Evolutionary conservation across 2,888 invertebrate species (phyloP), one percentile per base, ranked within the genome.

Genomic region (Coelogynopora nodosa): DNA sequence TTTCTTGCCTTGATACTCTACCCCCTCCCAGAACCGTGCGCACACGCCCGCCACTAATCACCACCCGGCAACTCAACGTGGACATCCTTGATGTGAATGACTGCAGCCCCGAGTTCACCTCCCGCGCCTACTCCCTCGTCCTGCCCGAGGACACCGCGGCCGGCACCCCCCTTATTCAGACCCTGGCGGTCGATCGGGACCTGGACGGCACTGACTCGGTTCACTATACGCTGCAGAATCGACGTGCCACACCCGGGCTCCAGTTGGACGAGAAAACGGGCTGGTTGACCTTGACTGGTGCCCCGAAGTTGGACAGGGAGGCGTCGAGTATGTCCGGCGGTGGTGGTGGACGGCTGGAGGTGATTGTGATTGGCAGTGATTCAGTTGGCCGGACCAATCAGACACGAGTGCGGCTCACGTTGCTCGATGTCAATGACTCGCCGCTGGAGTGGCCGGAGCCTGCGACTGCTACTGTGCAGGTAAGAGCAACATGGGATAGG

Each of bases 341-440:
- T 2, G 74, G 74, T n/a, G 74, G 23, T 5, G 23, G 23, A 23
- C 5, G 27, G 23, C 2, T 74, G 5, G 74, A 74, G 74, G 23
- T 74, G 74, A 74, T 23, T 74, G 74, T 74, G 5, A 23, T 74
- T 13, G 74, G 10, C 2, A 10, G 74, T n/a, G 74, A 74, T 26
- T 5, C 74, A 5, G 27, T 10, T 26, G 74, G 74, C 2, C 5
- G 23, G 18, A 74, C 74, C 5, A 74, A 74, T 74, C 74, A 74
- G 74, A 74, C 74, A 26, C 74, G 74, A 74, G 74, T 74, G 74
- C 74, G 74, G 5, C 27, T 74, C 5, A 74, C 2, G 2, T 26
- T 74, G 18, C 74, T 74, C 23, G 74, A 74, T 74, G 27, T 74
- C 74, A 74, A 74, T 74, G 74, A 74, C 74, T 74, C 74, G 23